phyloP scores from a whole-genome alignment of 2,888 invertebrate species.

The Tetramorium bicarinatum region DNA sequence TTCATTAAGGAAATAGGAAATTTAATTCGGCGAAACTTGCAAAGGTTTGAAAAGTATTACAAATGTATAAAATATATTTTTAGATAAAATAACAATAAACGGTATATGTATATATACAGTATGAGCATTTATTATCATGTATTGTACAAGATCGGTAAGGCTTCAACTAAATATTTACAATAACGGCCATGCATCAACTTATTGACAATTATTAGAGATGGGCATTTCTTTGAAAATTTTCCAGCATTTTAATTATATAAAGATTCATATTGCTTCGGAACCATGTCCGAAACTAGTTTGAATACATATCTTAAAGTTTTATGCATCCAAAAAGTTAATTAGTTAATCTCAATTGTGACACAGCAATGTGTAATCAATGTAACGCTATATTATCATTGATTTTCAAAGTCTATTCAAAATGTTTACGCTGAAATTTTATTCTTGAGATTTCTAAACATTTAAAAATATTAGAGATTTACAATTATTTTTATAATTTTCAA shows the following conservation, averaged over 20 bases:
- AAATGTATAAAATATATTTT: neutral
- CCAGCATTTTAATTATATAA: neutral
- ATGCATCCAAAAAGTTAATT: neutral
- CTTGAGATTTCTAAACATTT: neutral
- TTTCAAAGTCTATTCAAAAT: neutral
- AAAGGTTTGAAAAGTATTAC: neutral
- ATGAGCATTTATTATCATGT: conserved; percentile 63
- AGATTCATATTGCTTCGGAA: neutral
- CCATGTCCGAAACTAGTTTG: neutral
- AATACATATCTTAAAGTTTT: neutral
- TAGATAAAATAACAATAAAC: neutral
- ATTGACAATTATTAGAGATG: neutral
- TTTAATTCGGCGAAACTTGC: neutral
- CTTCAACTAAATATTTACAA: conserved; percentile 65
- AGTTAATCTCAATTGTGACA: neutral
- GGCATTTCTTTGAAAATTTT: neutral
- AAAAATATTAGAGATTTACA: neutral
- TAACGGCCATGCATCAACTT: neutral
- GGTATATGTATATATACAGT: conserved; percentile 2
- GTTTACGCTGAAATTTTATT: neutral
- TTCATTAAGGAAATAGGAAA: neutral
- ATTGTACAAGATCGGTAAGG: conserved; percentile 62
- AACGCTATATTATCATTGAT: neutral
- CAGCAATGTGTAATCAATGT: neutral
- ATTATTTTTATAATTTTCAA: neutral